phyloP scores from a whole-genome alignment of 2,797 vertebrate species.

The Semaprochilodus insignis region DNA sequence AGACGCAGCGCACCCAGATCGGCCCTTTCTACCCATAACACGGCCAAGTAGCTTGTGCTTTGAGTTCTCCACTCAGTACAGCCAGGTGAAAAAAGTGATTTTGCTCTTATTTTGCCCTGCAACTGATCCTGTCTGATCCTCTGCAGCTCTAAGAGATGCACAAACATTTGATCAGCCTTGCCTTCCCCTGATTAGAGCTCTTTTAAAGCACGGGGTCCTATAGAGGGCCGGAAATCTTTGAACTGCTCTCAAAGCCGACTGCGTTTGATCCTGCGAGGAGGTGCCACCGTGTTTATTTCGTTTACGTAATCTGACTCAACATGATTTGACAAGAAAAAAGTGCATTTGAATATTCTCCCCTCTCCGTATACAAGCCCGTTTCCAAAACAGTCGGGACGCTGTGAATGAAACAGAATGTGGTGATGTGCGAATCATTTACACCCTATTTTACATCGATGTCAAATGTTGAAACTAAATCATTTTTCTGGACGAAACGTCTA shows the following conservation, averaged over 20 bases:
- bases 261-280: neutral
- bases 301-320: neutral
- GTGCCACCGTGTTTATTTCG: neutral
- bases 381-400: too few relatives aligned
- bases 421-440: too few relatives aligned
- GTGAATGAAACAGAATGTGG: too few relatives aligned
- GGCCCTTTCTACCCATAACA: neutral
- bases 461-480: too few relatives aligned
- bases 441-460: too few relatives aligned
- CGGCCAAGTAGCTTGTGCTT: neutral
- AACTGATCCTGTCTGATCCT: neutral
- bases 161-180: neutral
- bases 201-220: neutral
- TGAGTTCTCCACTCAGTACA: neutral
- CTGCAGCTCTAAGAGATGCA: neutral
- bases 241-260: neutral
- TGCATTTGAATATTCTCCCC: neutral
- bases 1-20: too few relatives aligned
- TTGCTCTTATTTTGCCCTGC: neutral
- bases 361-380: neutral
- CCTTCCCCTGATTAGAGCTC: neutral
- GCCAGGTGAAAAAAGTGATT: neutral
- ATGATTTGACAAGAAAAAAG: neutral
- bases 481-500: too few relatives aligned
- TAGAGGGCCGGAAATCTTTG: constrained; percentile 7